These are phyloP conservation scores for Caenorhabditis uteleia DNA, from an alignment of 2,888 invertebrate genomes.

Conservation along the genomic window DNA sequence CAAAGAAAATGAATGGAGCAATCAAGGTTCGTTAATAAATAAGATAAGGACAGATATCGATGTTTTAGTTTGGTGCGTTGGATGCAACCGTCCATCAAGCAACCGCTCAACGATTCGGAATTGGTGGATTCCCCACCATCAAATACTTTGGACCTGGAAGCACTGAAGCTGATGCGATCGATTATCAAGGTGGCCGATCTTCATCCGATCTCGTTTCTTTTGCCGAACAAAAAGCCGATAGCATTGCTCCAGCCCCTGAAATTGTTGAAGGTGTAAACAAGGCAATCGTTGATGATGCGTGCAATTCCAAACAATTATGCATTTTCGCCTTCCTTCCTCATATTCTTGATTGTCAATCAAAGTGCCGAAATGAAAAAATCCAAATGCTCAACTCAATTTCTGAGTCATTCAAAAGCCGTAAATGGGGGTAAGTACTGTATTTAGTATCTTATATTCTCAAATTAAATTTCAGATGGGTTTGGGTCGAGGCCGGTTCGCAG, in stretches of 20 bases:
- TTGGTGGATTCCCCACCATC: conserved; percentile 94
- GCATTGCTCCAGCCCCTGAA: conserved; percentile 11
- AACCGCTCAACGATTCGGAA: conserved; percentile 82
- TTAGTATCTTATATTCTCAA: conserved; percentile 51
- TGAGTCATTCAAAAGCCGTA: conserved; percentile 88
- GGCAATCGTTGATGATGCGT: conserved; percentile 78
- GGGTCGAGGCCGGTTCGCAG: conserved; percentile 90
- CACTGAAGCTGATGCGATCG: conserved; percentile 73
- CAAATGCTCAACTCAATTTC: conserved; percentile 79
- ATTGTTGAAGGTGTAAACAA: conserved; percentile 72
- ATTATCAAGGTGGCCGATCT: conserved; percentile 87
- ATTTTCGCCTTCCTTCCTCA: conserved; percentile 89
- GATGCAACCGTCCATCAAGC: conserved; percentile 89
- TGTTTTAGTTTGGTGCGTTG: conserved; percentile 80
- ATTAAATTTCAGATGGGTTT: conserved; percentile 78
- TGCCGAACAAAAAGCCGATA: conserved; percentile 11
- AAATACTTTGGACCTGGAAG: conserved; percentile 79
- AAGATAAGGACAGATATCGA: too few species aligned
- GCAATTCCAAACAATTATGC: conserved; percentile 83
- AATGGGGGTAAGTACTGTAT: conserved; percentile 78
- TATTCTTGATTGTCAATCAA: conserved; percentile 90
- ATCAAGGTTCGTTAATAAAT: too few species aligned
- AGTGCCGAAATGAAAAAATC: conserved; percentile 86
- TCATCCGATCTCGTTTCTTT: conserved; percentile 71
- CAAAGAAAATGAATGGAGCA: background rate